A percentile compares a stretch with the other conserved stretches of the same genome.
These are phyloP conservation scores for Alloscopus bannaensis DNA, from an alignment of 2,888 invertebrate species.

Conservation along the genomic window DNA sequence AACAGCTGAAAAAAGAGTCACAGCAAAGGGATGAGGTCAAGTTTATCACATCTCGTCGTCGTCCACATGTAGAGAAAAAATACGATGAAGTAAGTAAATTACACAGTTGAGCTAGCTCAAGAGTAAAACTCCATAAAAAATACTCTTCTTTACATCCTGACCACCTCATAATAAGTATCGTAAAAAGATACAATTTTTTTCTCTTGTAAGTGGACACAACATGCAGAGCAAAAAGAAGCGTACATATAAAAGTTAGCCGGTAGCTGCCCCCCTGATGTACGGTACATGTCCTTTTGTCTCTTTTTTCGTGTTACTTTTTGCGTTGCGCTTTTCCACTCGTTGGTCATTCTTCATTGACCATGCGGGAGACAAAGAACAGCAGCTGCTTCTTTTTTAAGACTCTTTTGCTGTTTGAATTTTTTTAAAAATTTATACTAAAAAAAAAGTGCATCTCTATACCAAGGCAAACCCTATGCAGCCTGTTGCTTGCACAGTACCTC, in stretches of 20 bases:
- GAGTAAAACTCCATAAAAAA: conserved; percentile 31
- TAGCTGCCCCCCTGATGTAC: conserved; percentile 57
- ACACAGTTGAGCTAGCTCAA: conserved; percentile 58
- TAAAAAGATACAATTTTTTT: conserved; percentile 10
- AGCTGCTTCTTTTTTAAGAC: conserved; percentile 9
- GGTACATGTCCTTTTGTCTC: conserved; percentile 57
- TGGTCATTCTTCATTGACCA: conserved; percentile 64
- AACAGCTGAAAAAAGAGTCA: conserved; percentile 49
- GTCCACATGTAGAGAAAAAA: conserved; percentile 26
- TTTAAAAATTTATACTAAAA: background rate
- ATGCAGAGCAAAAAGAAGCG: too few relatives aligned
- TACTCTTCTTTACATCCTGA: background rate
- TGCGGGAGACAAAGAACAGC: conserved; percentile 51
- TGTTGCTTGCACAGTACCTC: background rate
- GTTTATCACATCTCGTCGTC: conserved; percentile 48
- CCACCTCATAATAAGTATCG: background rate
- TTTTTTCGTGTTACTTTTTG: conserved; percentile 19
- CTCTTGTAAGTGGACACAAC: too few relatives aligned
- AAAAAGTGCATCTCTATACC: background rate
- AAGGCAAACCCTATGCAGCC: background rate
- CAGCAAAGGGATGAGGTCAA: conserved; percentile 58
- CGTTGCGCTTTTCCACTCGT: conserved; percentile 48
- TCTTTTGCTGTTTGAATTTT: conserved; percentile 1
- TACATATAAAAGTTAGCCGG: conserved; percentile 51
- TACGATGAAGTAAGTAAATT: conserved; percentile 46